Percentiles rank a stretch among this genome's conserved stretches.
Conservation (phyloP, 2,797 vertebrate species). For the Micropoecilia bifurca region DNA sequence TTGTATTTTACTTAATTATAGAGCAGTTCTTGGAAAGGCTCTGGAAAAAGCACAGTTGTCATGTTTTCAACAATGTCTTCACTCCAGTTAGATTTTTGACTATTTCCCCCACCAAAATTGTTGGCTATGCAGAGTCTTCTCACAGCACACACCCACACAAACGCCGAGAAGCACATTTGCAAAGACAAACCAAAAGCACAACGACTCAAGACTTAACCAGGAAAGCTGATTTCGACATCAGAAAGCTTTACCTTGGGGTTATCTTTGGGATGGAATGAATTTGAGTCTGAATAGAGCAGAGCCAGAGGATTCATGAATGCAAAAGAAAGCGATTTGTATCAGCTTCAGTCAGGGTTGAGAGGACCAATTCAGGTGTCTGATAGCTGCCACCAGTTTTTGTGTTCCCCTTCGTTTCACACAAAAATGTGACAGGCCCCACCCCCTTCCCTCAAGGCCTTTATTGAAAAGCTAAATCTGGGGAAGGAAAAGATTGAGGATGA, state of each 20-base stretch:
- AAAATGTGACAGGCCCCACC: constrained; percentile 40
- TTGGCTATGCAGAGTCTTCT: background rate
- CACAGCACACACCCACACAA: background rate
- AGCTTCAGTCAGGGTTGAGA: constrained; percentile 38
- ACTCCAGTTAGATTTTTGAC: background rate
- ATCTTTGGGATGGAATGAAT: constrained; percentile 22
- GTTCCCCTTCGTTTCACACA: constrained; percentile 52
- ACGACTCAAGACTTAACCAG: constrained; percentile 6
- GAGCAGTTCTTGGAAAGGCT: background rate
- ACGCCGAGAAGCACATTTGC: background rate
- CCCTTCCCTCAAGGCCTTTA: constrained; percentile 30
- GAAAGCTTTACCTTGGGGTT: constrained; percentile 23
- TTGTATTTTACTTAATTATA: background rate
- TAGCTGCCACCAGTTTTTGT: constrained; percentile 46
- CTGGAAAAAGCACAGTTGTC: background rate
- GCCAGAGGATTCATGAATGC: constrained; percentile 20
- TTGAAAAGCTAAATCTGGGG: constrained; percentile 39
- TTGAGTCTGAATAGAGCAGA: constrained; percentile 19
- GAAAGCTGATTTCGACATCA: constrained; percentile 10
- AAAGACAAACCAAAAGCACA: constrained; percentile 4
- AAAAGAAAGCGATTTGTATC: constrained; percentile 49
- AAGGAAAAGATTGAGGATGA: constrained; percentile 46
- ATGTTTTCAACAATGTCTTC: background rate
- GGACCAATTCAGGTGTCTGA: constrained; percentile 59
- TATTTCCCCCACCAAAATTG: too few relatives aligned